phyloP scores from a whole-genome alignment of 2,797 vertebrate species.

The Coccyzus lansbergi region DNA sequence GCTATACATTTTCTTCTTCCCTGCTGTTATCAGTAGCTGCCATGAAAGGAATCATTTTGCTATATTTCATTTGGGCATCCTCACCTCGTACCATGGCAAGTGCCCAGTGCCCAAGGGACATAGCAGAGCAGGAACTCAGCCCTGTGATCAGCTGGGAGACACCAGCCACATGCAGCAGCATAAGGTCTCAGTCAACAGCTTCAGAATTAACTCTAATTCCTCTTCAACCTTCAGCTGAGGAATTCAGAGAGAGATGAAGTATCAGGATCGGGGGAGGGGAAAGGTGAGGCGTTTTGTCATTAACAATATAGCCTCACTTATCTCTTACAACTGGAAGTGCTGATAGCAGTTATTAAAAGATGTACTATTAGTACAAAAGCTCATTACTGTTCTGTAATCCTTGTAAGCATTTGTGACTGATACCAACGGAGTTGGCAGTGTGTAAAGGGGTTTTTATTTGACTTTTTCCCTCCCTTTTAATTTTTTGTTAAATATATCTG shows the following conservation, averaged over 20 bases:
- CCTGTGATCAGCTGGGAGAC: neutral
- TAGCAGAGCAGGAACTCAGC: neutral
- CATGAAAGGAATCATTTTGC: neutral
- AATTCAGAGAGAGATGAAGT: neutral
- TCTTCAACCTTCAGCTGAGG: neutral
- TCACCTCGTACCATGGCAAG: fast-evolving
- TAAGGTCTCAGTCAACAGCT: neutral
- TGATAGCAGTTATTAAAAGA: slow-evolving; percentile 67
- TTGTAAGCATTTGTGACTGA: slow-evolving; percentile 61
- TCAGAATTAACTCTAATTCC: neutral
- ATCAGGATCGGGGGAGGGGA: neutral
- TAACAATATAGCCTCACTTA: slow-evolving; percentile 32
- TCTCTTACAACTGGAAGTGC: slow-evolving; percentile 52
- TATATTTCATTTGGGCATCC: neutral
- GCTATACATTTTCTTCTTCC: neutral
- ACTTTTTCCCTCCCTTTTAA: fast-evolving
- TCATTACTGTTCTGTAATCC: neutral
- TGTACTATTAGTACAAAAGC: slow-evolving; percentile 50
- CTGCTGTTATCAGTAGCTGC: neutral
- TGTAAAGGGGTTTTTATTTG: neutral
- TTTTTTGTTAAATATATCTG: neutral
- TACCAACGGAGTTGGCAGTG: slow-evolving; percentile 13
- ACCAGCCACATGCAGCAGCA: neutral
- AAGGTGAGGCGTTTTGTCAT: slow-evolving; percentile 35
- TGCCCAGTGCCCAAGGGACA: neutral